A percentile compares a stretch with the other conserved stretches of the same genome.
These are phyloP conservation scores for Cossypha caffra DNA, from an alignment of 2,797 vertebrate genomes.

Conservation along the genomic window DNA sequence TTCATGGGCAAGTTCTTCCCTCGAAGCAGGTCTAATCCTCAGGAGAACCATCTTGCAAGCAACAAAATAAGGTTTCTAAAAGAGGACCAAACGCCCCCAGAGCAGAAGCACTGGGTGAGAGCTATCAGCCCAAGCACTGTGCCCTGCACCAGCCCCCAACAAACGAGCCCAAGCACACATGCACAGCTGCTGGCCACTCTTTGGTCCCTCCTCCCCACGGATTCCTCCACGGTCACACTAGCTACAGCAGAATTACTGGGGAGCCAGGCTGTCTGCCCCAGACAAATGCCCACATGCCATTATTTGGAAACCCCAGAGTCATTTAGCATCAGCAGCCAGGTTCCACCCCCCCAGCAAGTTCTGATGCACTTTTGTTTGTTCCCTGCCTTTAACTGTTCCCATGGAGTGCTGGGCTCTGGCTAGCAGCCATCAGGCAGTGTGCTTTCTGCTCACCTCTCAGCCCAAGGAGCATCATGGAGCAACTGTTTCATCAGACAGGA, in stretches of 20 bases:
- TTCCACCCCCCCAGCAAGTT: not conserved
- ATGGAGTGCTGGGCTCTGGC: not conserved
- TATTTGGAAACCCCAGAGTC: not conserved
- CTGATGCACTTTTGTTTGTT: not conserved
- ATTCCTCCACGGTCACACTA: slow-evolving; percentile 42
- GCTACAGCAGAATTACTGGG: slow-evolving; percentile 58
- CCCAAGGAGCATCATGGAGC: not conserved
- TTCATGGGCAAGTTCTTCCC: not conserved
- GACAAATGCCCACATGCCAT: slow-evolving; percentile 35
- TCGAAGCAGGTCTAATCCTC: not conserved
- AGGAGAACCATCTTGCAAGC: not conserved
- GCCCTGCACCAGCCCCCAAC: not conserved
- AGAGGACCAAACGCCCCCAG: not conserved
- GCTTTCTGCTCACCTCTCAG: not conserved
- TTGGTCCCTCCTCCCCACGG: not conserved
- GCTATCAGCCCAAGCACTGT: not conserved
- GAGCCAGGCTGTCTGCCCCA: slow-evolving; percentile 32
- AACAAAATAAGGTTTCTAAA: not conserved
- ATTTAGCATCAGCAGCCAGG: not conserved
- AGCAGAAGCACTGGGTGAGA: not conserved
- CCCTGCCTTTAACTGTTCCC: not conserved
- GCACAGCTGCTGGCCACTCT: not conserved
- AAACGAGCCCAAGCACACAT: not conserved
- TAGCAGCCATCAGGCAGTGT: not conserved
- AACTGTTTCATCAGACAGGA: slow-evolving; percentile 43